Evolutionary conservation across 2,113 vertebrate species (phyloP), one percentile per base, ranked within the genome.

Genomic region (Protomyctophum bolini): DNA sequence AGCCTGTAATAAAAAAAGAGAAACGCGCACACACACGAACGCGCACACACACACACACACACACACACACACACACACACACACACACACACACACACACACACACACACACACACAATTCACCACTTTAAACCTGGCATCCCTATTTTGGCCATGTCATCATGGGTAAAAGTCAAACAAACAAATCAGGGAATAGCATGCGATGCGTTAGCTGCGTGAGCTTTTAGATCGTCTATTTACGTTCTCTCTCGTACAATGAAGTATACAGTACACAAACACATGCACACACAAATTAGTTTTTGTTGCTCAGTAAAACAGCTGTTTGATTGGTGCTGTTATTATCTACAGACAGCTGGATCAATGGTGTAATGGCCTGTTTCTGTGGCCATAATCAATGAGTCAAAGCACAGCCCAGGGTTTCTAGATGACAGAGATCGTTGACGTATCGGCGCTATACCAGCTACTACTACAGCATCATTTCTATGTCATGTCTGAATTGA

Each of bases 381-480:
- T 70, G 51, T 54, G 58, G 50, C 60, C 51, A 54, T n/a, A 54
- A n/a, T 54, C 51, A 54, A 11, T 54, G 11, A 12, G 51, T 12
- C 5, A 11, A 58, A 65, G 65, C 41, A 54, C 33, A 48, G 21
- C 21, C 2, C 15, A 58, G 15, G 8, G 15, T 10, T 29, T 10
- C 1, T 29, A 9, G 56, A 28, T 28, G 56, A 54, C 8, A 29
- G 15, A 7, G 45, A 73, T 46, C 54, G 61, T 65, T 75, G 61
- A 82, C 60, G 60, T 74, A 67, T 58, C 65, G 70, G 68, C 28
- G 55, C 54, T 10, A 54, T 54, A 65, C 73, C 63, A 55, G 21
- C 21, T 21, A 54, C 54, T 1, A 65, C 77, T 68, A 65, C 10
- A 11, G 51, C 33, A 57, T 28, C 33, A 4, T 64, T 61, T 3